A percentile compares a stretch with the other conserved stretches of the same genome.
phyloP scores from a whole-genome alignment of 1,140 invertebrate species.

The Papilio dardanus region DNA sequence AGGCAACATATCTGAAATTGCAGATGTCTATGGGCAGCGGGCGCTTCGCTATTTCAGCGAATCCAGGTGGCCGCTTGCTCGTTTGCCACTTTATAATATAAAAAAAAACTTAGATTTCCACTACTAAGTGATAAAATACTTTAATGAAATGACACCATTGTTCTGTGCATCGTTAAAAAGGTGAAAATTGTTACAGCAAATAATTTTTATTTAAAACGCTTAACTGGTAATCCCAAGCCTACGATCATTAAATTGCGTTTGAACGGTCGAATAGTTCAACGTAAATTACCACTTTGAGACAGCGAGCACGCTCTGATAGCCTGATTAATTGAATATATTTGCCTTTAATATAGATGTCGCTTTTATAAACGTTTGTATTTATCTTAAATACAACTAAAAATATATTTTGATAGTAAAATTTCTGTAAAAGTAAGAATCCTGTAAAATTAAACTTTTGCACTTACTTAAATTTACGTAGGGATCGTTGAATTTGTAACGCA shows the following conservation, averaged over 20 bases:
- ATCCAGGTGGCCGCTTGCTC: no score
- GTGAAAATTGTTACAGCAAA: not conserved
- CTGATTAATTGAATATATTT: constrained; percentile 81
- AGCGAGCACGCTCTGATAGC: constrained; percentile 65
- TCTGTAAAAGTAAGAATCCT: no score
- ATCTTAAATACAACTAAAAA: not conserved
- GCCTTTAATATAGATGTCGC: constrained; percentile 60
- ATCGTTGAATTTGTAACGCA: no score
- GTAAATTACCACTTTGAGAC: constrained; percentile 73
- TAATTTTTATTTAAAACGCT: not conserved
- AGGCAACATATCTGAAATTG: no score
- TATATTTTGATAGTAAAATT: no score
- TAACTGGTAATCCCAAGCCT: not conserved
- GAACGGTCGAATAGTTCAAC: constrained; percentile 63
- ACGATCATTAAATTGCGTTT: constrained; percentile 39
- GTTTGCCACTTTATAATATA: no score
- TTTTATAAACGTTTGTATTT: not conserved
- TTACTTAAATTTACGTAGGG: no score
- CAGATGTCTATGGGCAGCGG: no score
- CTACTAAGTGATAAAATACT: no score
- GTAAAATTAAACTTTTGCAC: no score
- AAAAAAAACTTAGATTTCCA: no score
- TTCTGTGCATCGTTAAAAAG: not conserved
- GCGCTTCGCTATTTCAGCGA: no score
- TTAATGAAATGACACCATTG: not conserved